Conservation (phyloP, 1,140 invertebrate species). For the Lucilia sericata region DNA sequence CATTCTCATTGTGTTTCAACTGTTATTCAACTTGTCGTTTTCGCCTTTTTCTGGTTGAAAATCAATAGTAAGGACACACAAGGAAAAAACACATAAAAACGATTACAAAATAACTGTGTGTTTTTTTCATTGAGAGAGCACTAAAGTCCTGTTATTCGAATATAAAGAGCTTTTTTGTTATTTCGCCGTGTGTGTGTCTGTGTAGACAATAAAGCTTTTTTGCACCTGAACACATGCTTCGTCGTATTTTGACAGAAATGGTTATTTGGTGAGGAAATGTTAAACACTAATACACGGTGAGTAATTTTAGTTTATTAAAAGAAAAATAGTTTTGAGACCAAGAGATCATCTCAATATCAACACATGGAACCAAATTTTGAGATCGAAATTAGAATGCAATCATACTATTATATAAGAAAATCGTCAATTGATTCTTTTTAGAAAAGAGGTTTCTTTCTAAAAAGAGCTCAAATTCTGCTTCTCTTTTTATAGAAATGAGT, state of each 20-base stretch:
- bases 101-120: background rate
- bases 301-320: background rate
- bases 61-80: constrained; percentile 27
- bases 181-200: background rate
- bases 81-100: too few species aligned
- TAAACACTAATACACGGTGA: background rate
- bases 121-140: background rate
- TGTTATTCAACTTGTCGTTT: constrained; percentile 27
- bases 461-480: too few species aligned
- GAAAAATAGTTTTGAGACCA: too few species aligned
- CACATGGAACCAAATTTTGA: too few species aligned
- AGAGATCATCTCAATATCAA: too few species aligned
- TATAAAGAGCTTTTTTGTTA: background rate
- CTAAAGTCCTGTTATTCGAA: background rate
- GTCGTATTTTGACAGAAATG: background rate
- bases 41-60: constrained; percentile 3
- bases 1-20: constrained; percentile 40
- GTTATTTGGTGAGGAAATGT: background rate
- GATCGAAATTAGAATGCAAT: too few species aligned
- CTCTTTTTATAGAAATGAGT: too few species aligned
- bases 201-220: background rate
- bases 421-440: too few species aligned
- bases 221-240: constrained; percentile 5
- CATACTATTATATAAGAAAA: too few species aligned
- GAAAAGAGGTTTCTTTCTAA: too few species aligned